These are phyloP conservation scores for Pogonophryne albipinna DNA, from an alignment of 2,797 vertebrate genomes.

Conservation along the genomic window DNA sequence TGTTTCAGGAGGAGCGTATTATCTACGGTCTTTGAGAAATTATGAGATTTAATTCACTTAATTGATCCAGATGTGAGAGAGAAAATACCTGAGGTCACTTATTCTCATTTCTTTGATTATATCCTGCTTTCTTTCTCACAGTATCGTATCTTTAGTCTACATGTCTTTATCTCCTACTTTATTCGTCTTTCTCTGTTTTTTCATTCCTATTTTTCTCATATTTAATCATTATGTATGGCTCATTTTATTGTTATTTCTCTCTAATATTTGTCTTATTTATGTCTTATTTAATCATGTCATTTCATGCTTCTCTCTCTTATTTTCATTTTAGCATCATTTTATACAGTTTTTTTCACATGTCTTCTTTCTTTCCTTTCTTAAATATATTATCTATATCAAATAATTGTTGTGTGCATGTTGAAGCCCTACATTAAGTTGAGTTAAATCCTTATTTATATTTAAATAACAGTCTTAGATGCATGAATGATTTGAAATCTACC, in stretches of 20 bases:
- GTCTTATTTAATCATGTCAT: background rate
- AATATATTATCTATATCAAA: too few species aligned
- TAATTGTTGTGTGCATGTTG: too few species aligned
- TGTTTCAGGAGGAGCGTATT: slow-evolving; percentile 26
- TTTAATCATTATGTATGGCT: too few species aligned
- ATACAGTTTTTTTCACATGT: background rate
- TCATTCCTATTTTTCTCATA: too few species aligned
- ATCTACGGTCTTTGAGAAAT: slow-evolving; percentile 50
- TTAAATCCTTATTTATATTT: too few species aligned
- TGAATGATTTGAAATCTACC: too few species aligned
- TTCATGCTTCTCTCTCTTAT: background rate
- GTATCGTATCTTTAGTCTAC: too few species aligned
- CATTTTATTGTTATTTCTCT: background rate
- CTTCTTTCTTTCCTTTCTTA: too few species aligned
- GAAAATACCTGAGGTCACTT: slow-evolving; percentile 59
- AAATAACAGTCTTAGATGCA: too few species aligned
- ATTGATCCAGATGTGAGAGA: slow-evolving; percentile 66
- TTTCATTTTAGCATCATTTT: background rate
- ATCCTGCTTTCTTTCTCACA: background rate
- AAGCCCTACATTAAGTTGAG: too few species aligned
- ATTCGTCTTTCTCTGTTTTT: too few species aligned
- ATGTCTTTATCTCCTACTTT: too few species aligned
- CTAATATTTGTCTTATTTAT: slow-evolving; percentile 46
- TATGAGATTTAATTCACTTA: slow-evolving; percentile 55
- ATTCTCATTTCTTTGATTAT: background rate